Percentiles rank a stretch among this genome's conserved stretches.
These are phyloP conservation scores for Microhierax caerulescens DNA, from an alignment of 2,797 vertebrate species.

Conservation along the genomic window DNA sequence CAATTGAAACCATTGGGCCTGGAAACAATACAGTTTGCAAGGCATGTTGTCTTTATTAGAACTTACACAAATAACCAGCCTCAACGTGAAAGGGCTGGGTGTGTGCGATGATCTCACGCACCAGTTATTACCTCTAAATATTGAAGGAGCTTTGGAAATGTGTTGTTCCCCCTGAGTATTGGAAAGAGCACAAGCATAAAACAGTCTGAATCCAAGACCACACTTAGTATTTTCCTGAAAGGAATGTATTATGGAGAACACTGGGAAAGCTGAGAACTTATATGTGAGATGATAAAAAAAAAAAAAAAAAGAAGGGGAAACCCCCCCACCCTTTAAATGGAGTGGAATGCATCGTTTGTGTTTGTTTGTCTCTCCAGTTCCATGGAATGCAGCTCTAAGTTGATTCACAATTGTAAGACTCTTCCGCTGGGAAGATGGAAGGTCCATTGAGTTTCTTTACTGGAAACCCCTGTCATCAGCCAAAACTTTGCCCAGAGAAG, in stretches of 20 bases:
- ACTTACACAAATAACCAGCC: not conserved
- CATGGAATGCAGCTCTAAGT: not conserved
- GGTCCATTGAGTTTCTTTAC: not conserved
- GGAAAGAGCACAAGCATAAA: not conserved
- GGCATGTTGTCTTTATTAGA: not conserved
- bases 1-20: not conserved
- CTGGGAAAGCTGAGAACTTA: not conserved
- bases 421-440: not conserved
- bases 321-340: not conserved
- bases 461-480: not conserved
- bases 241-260: not conserved
- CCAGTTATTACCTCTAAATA: not conserved
- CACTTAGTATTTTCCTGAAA: not conserved
- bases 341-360: not conserved
- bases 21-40: not conserved
- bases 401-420: not conserved
- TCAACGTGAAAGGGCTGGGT: not conserved
- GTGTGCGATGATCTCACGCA: not conserved
- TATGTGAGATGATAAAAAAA: not conserved
- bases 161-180: not conserved
- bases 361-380: constrained; percentile 1
- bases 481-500: not conserved
- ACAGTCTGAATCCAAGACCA: not conserved
- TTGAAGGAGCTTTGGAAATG: not conserved
- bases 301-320: not conserved